These are phyloP conservation scores for Aproaerema taeniolella DNA, from an alignment of 2,888 invertebrate genomes.

Conservation along the genomic window DNA sequence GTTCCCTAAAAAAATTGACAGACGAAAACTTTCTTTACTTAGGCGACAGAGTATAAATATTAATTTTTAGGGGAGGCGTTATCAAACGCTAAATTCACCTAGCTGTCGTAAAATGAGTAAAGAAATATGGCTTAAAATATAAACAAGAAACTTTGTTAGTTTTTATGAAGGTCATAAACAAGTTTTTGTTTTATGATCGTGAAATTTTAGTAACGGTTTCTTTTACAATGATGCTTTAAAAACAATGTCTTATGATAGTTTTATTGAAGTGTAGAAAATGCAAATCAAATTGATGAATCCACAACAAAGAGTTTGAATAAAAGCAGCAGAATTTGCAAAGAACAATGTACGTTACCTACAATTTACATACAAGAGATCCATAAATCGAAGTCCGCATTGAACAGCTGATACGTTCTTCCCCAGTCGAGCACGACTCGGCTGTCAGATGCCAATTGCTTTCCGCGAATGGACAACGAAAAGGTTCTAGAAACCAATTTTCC, in stretches of 20 bases:
- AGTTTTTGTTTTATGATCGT: not conserved
- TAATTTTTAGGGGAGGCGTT: constrained; percentile 8
- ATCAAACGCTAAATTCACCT: not conserved
- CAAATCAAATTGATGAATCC: too few relatives aligned
- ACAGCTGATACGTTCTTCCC: too few relatives aligned
- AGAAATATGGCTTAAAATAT: constrained; percentile 1
- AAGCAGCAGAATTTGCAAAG: not conserved
- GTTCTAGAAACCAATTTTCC: constrained; percentile 66
- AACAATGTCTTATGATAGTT: too few relatives aligned
- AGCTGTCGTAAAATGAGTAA: not conserved
- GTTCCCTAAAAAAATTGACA: constrained; percentile 39
- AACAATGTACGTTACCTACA: not conserved
- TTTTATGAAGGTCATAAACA: not conserved
- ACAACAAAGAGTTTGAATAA: too few relatives aligned
- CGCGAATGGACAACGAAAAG: constrained; percentile 53
- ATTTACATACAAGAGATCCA: not conserved
- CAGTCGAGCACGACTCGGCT: too few relatives aligned
- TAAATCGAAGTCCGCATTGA: too few relatives aligned
- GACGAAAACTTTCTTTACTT: constrained; percentile 32
- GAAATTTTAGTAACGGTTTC: not conserved
- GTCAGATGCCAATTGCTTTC: constrained; percentile 55
- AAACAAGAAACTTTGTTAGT: not conserved
- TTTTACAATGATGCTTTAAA: not conserved
- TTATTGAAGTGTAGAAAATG: too few relatives aligned
- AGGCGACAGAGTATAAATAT: constrained; percentile 14